Evolutionary conservation across 1,140 invertebrate species (phyloP), one percentile per base, ranked within the genome.

Genomic region (Zaprionus kolodkinae): DNA sequence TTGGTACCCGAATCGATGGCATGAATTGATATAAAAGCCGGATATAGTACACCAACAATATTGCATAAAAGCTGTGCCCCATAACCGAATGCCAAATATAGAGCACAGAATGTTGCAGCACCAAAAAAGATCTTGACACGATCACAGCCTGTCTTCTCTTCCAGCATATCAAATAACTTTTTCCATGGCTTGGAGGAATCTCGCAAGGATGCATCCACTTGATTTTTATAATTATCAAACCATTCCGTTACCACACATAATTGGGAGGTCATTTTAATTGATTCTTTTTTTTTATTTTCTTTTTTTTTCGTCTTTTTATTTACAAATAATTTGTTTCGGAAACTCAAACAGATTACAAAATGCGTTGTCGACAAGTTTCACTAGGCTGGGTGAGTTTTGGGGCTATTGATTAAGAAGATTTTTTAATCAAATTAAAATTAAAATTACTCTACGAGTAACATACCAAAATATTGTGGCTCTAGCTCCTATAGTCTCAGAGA

Each of bases 11-110:
- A 95, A 91, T 97, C 96, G 50, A 97, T 93, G 0, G 96, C 96
- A 92, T 95, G 96, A 92, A 97, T 96, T 0, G 96, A 99, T 79
- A 96, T 95, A 93, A 99, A 99, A 1, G 99, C 98, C 17, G 99
- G 99, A 93, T 99, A 99, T 0, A 97, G 91, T 92, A 99, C 99
- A n/a, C 98, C 99, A 90, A 99, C 97, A 48, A 96, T 93, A 93
- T 99, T 99, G 93, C 98, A 99, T 60, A 99, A 94, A 70, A 99
- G 94, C 93, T 99, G 97, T 72, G 98, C 98, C 62, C 97, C 98
- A 94, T 96, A 97, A 50, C 99, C 99, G 93, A 99, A 96, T 69
- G 99, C 95, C 93, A 99, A 94, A 93, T 99, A 99, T 36, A 99
- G 55, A 13, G 79, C 75, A 73, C 79, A 91, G 11, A 76, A 30